phyloP scores from a whole-genome alignment of 2,797 vertebrate genomes.

The Pantherophis alleghaniensis region DNA sequence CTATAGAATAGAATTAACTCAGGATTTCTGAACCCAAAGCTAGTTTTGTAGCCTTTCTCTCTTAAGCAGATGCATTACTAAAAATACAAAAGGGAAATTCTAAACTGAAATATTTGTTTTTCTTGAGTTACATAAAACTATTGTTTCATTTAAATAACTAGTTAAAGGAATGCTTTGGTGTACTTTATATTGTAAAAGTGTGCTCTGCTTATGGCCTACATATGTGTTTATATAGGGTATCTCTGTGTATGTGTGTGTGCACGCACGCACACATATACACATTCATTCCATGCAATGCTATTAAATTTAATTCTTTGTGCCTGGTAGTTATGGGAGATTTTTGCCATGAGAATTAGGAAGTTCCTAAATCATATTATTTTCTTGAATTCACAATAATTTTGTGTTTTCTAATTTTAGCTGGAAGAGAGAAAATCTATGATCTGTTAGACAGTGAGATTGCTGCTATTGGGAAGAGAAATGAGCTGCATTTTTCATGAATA shows the following conservation, averaged over 20 bases:
- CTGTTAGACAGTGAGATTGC: slow-evolving; percentile 1
- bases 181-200: not conserved
- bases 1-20: slow-evolving; percentile 1
- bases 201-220: slow-evolving; percentile 13
- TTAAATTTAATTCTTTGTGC: not conserved
- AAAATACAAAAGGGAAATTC: not conserved
- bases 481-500: slow-evolving; percentile 17
- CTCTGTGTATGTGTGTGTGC: not conserved
- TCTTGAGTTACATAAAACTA: accelerated
- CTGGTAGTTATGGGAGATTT: not conserved
- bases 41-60: not conserved
- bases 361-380: not conserved
- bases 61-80: not conserved
- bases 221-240: not conserved
- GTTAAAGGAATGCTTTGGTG: not conserved
- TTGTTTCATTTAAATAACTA: not conserved
- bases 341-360: not conserved
- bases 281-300: slow-evolving; percentile 13
- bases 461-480: slow-evolving; percentile 48
- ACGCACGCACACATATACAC: accelerated
- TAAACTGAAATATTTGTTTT: not conserved
- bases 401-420: not conserved
- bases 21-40: not conserved
- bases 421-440: not conserved
- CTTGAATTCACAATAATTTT: slow-evolving; percentile 7